Conservation (phyloP, 1,140 invertebrate species). For the Aphis craccivora region DNA sequence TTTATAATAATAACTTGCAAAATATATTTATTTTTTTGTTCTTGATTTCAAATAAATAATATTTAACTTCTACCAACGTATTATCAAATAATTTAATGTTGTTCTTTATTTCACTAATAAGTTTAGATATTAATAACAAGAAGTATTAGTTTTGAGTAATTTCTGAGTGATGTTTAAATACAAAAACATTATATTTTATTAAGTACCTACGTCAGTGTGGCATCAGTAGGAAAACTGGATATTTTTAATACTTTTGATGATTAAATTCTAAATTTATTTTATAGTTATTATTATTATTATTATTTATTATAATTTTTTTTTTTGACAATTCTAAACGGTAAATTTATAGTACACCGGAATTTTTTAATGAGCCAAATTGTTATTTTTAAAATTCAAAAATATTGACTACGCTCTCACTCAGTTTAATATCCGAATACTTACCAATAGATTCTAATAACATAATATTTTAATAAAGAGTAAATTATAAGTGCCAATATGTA, state of each 20-base stretch:
- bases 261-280: not conserved
- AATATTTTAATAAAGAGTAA: not conserved
- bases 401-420: not conserved
- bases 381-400: not conserved
- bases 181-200: not conserved
- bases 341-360: not conserved
- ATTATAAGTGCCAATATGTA: not conserved
- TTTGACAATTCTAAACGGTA: not conserved
- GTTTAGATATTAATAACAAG: not conserved
- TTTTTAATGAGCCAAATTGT: not conserved
- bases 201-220: too few relatives aligned
- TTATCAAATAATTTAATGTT: constrained; percentile 20
- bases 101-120: not conserved
- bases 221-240: not conserved
- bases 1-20: not conserved
- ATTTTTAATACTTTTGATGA: constrained; percentile 22
- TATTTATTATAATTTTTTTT: not conserved
- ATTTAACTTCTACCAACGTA: not conserved
- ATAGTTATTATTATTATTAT: not conserved
- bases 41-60: not conserved
- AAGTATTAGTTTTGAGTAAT: not conserved
- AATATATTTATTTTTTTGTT: constrained; percentile 19
- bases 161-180: not conserved
- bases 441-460: not conserved
- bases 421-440: not conserved